Evolutionary conservation across 37 sponge, comb jelly and placozoan genomes (phyloP).

Genomic region (Oopsacas minuta): DNA sequence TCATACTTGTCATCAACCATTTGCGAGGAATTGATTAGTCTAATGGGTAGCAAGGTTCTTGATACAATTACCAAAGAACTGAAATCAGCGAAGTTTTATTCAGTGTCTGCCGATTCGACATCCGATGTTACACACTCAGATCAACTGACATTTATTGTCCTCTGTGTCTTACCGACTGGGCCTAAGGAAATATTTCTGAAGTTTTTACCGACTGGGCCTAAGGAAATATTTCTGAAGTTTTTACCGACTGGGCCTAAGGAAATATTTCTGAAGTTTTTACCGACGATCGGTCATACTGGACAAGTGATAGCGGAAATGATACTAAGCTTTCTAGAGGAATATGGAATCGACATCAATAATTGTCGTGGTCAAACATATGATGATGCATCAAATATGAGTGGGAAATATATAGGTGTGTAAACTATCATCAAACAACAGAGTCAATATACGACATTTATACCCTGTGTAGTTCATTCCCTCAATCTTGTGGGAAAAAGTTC

Average conservation of each 20-base stretch:
- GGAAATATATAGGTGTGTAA: constrained; percentile 3
- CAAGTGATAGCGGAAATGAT: background rate
- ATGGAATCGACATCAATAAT: background rate
- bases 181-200: background rate
- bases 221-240: no score
- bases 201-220: no score
- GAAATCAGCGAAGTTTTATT: background rate
- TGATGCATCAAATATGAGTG: background rate
- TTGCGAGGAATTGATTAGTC: background rate
- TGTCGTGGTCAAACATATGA: background rate
- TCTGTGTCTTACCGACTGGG: background rate
- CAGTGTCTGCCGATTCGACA: background rate
- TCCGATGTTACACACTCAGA: background rate
- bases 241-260: no score
- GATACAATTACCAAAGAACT: background rate
- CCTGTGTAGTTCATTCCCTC: constrained; percentile 12
- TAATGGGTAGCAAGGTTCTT: background rate
- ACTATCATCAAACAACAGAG: constrained; percentile 13
- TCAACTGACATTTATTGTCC: background rate
- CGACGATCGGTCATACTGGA: background rate
- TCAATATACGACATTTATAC: constrained; percentile 19
- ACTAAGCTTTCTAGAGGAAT: background rate
- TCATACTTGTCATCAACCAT: background rate
- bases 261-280: no score
- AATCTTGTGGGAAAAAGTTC: constrained; percentile 17